phyloP scores from a whole-genome alignment of 2,113 vertebrate genomes.

The Struthidea cinerea region DNA sequence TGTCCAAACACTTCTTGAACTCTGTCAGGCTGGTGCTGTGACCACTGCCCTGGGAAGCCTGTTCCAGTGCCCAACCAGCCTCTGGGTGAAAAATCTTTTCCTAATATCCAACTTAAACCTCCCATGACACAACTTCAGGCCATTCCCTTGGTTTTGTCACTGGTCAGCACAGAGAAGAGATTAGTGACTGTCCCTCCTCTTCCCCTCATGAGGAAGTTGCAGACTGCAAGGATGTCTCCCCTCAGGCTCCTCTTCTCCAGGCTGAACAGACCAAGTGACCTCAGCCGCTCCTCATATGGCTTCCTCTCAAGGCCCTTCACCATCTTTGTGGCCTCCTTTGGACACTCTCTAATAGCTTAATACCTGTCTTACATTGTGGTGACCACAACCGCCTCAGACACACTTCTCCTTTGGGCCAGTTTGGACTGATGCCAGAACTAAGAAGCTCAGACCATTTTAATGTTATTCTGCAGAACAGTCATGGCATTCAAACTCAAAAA shows the following conservation, averaged over 20 bases:
- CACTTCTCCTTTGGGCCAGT: not conserved
- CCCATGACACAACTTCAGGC: not conserved
- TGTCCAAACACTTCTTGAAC: not conserved
- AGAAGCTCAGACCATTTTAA: not conserved
- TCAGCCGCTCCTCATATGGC: rapidly evolving
- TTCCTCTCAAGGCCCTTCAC: not conserved
- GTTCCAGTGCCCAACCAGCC: not conserved
- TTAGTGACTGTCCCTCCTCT: rapidly evolving
- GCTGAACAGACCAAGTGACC: not conserved
- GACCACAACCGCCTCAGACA: not conserved
- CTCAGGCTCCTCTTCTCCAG: not conserved
- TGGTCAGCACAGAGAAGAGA: not conserved
- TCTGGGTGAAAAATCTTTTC: not conserved
- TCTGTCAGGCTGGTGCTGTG: not conserved
- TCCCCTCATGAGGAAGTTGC: rapidly evolving
- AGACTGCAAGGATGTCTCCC: not conserved
- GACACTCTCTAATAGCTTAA: not conserved
- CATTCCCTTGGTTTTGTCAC: not conserved
- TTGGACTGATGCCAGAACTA: not conserved
- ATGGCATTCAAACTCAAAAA: not conserved
- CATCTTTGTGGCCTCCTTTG: rapidly evolving
- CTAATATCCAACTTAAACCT: not conserved
- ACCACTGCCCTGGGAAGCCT: not conserved
- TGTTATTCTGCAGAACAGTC: not conserved
- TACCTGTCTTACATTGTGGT: not conserved